Conservation (phyloP, 2,113 vertebrate genomes). For the Ciconia maguari region DNA sequence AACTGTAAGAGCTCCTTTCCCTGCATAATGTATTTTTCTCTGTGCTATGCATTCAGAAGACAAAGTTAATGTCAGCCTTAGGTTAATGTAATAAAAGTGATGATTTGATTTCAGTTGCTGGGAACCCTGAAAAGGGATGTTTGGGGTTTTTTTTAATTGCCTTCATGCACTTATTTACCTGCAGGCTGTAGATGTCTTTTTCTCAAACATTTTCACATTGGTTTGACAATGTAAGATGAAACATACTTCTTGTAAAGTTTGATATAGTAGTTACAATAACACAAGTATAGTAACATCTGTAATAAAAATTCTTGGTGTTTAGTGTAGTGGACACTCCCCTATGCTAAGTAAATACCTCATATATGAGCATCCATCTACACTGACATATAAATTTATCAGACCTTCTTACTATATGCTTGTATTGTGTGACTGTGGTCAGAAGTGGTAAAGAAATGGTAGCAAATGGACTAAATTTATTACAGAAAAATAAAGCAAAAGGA, state of each 20-base stretch:
- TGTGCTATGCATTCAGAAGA: not conserved
- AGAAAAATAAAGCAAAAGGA: not conserved
- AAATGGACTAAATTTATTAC: not conserved
- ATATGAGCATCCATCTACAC: not conserved
- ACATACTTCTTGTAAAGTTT: not conserved
- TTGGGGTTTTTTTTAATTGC: not conserved
- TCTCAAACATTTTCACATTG: not conserved
- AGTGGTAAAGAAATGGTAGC: not conserved
- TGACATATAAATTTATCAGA: not conserved
- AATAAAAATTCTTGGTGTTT: not conserved
- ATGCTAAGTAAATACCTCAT: not conserved
- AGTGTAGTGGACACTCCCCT: not conserved
- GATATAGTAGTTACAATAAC: not conserved
- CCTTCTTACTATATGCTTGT: not conserved
- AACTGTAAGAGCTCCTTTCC: not conserved
- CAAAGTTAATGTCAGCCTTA: not conserved
- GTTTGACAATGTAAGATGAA: not conserved
- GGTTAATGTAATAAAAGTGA: not conserved
- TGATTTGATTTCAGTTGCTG: not conserved
- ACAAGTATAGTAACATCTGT: not conserved
- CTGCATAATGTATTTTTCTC: not conserved
- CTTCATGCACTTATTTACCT: not conserved
- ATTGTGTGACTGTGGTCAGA: not conserved
- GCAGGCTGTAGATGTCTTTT: not conserved
- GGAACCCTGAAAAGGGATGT: not conserved